A percentile compares a stretch with the other conserved stretches of the same genome.
Conservation (phyloP, 2,113 vertebrate species). For the human region DNA sequence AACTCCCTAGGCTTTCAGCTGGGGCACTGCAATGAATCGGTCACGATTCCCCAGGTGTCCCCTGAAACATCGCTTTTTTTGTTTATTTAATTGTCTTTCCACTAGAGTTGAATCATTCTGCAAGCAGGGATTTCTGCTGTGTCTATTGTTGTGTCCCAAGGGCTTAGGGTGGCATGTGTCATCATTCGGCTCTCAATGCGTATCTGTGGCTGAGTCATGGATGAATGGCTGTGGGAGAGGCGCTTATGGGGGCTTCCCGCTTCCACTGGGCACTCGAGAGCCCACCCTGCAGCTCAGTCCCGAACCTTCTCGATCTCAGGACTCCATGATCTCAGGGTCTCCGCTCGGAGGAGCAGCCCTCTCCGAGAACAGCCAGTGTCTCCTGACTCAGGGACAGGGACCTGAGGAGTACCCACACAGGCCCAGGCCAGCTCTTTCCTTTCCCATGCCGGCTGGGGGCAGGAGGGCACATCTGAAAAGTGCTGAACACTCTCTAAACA, state of each 20-base stretch:
- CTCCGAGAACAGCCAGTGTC: neutral
- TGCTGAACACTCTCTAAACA: neutral
- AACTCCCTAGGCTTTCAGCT: neutral
- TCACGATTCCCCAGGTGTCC: neutral
- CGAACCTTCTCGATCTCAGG: neutral
- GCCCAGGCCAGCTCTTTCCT: neutral
- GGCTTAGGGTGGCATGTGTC: neutral
- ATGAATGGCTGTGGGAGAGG: neutral
- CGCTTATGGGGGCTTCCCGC: neutral
- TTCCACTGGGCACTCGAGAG: neutral
- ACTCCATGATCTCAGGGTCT: neutral
- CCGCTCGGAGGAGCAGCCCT: neutral
- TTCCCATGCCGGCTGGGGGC: fast-evolving
- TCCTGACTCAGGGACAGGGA: neutral
- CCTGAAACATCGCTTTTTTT: neutral
- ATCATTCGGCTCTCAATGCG: fast-evolving
- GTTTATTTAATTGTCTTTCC: neutral
- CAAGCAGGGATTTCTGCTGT: neutral
- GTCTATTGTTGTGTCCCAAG: neutral
- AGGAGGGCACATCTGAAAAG: neutral
- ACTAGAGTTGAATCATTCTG: neutral
- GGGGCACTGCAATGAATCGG: neutral
- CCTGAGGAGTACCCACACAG: neutral
- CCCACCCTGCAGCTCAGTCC: neutral
- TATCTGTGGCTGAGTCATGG: neutral